Evolutionary conservation across 2,888 invertebrate genomes (phyloP), one percentile per base, ranked within the genome.

Genomic region (Apantesis nais): DNA sequence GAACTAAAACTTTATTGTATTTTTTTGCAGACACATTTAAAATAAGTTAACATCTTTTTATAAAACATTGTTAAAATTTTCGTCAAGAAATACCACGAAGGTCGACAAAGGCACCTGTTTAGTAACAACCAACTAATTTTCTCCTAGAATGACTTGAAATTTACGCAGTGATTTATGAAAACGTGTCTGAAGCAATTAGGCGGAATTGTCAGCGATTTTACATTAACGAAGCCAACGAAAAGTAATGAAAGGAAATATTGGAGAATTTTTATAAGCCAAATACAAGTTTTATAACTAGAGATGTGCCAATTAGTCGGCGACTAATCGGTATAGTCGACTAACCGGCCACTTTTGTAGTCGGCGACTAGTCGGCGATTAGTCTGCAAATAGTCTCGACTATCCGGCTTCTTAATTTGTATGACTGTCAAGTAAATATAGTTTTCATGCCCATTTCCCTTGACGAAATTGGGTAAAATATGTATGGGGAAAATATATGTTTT

Each of bases 121-220:
- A 48, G 48, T 48, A 48, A 48, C 22, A 48, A 48, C 29, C 29
- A 25, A 74, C 73, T 76, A 80, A 83, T 83, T 83, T 77, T 80
- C 74, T 76, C 55, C 58, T 74, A 66, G 76, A 77, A 78, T 83
- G 79, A 83, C 82, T 82, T 72, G 81, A 78, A 77, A 76, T 81
- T 82, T 78, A 70, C 72, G n/a, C 73, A 65, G 77, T 83, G 80
- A 81, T 83, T 83, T 80, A 82, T 81, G 72, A 74, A 48, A 48
- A 77, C 75, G 73, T 73, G 77, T 77, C 76, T 75, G 73, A 65
- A 70, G 74, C 75, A 83, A 83, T 80, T 83, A 80, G 76, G 70
- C 66, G 73, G 74, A 64, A 78, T 82, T 81, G 78, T 78, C 78
- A 75, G 80, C 73, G 77, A 80, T 76, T 78, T 77, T 74, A 73